Evolutionary conservation across 2,888 invertebrate species (phyloP).

Genomic region (Myopa testacea): DNA sequence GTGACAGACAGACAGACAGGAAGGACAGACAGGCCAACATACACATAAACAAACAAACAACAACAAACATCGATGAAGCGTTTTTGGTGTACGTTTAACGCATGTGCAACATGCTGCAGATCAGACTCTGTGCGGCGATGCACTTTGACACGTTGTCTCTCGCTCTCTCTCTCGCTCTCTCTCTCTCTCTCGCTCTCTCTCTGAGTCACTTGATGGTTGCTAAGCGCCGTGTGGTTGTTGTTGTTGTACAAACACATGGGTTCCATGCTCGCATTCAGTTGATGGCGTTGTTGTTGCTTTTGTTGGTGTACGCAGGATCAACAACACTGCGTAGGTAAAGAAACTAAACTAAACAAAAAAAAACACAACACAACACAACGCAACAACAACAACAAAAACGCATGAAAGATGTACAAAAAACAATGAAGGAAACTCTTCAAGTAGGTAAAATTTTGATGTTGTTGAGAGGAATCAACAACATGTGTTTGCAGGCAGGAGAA

Average conservation of each 20-base stretch:
- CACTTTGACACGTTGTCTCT: conserved; percentile 13
- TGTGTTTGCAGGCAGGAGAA: background rate
- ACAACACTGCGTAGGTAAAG: conserved; percentile 38
- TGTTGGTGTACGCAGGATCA: background rate
- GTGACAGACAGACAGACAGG: conserved; percentile 57
- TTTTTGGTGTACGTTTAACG: background rate
- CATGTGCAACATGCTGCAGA: conserved; percentile 22
- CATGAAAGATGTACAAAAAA: too few relatives aligned
- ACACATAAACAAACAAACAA: background rate
- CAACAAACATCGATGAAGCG: background rate
- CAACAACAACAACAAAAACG: too few relatives aligned
- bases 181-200: background rate
- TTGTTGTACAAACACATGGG: background rate
- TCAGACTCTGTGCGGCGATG: conserved; percentile 8
- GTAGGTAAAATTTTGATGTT: conserved; percentile 45
- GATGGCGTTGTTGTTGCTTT: background rate
- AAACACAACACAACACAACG: background rate
- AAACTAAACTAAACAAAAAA: conserved; percentile 15
- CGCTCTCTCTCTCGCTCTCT: background rate
- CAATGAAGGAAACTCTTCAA: conserved; percentile 40
- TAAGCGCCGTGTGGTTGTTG: background rate
- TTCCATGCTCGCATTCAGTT: background rate
- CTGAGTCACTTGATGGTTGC: background rate
- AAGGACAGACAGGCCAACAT: background rate
- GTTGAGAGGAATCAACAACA: background rate